phyloP scores from a whole-genome alignment of 2,888 invertebrate genomes.

The Conomelus anceps region DNA sequence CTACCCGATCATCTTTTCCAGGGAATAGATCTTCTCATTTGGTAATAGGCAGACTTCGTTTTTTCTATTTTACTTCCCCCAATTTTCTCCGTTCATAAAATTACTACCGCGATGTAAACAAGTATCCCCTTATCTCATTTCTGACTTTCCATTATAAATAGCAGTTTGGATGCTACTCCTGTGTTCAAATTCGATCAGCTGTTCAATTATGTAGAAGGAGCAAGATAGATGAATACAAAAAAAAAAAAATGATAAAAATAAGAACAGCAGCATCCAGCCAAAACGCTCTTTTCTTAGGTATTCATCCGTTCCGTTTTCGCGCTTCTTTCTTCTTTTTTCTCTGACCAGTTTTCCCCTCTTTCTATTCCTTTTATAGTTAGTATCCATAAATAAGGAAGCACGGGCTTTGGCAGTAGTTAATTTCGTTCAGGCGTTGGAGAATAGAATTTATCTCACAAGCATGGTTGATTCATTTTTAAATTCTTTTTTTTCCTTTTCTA shows the following conservation, averaged over 20 bases:
- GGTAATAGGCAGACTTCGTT: neutral
- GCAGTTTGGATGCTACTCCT: neutral
- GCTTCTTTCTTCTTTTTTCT: neutral
- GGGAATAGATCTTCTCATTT: neutral
- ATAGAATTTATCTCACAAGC: neutral
- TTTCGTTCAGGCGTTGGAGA: neutral
- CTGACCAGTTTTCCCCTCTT: neutral
- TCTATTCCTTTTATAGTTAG: neutral
- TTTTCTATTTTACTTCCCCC: neutral
- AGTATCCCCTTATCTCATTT: neutral
- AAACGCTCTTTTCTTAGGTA: neutral
- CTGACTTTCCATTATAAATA: neutral
- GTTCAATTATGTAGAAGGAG: neutral
- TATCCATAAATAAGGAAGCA: neutral
- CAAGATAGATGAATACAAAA: too few species aligned
- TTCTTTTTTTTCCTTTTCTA: neutral
- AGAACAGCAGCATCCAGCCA: neutral
- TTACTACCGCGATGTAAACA: neutral
- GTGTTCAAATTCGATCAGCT: neutral
- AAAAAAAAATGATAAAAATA: too few species aligned
- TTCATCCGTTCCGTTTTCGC: neutral
- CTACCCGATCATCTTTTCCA: neutral
- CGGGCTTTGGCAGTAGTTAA: neutral
- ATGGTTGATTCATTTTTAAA: neutral
- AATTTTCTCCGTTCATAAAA: neutral